Base-by-base conservation (phyloP, 2,113 vertebrate species). In the Alaudala cheleensis region DNA sequence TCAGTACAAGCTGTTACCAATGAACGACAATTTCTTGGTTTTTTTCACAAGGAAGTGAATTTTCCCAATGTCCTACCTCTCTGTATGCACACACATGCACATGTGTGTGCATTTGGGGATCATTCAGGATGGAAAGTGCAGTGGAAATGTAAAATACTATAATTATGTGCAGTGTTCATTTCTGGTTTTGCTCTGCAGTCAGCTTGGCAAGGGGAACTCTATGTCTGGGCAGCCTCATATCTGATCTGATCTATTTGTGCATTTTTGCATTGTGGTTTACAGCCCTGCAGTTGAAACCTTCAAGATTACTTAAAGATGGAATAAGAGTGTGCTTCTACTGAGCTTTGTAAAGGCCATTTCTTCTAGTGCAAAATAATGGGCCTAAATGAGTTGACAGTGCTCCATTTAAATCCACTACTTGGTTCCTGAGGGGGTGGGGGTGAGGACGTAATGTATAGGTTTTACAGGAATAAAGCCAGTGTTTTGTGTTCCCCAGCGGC, bases 211-310 rank as follows among this genome's bases (percentile, higher is more conserved):
- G 88, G 64, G 61, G 65, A 94, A 53, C 80, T 96, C 91, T 89
- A 80, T 80, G 95, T 96, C 96, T 96, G 92, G 92, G 95, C 86
- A 96, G 95, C 90, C 73, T 95, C 82, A 34, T 86, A 94, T 96
- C 95, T 95, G 86, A 92, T 93, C 70, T 62, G 94, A 92, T 96
- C 88, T 93, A 93, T 90, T 95, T 92, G 31, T 71, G 86, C 85
- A 92, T 94, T 96, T 96, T 96, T 96, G 93, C 95, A 72, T 96
- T 93, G 94, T 88, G 95, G 92, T 94, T 96, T 95, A 74, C 82
- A 95, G 90, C 80, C 62, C 25, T 88, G 95, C 90, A 92, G 90
- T 94, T 92, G 95, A 94, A 95, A 94, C 80, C 90, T 96, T 95
- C 77, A 84, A 60, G 90, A 94, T 96, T 88, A 94, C 95, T 96